Evolutionary conservation across 2,113 vertebrate species (phyloP), one percentile per base, ranked within the genome.

Genomic region (Harpagus bidentatus): DNA sequence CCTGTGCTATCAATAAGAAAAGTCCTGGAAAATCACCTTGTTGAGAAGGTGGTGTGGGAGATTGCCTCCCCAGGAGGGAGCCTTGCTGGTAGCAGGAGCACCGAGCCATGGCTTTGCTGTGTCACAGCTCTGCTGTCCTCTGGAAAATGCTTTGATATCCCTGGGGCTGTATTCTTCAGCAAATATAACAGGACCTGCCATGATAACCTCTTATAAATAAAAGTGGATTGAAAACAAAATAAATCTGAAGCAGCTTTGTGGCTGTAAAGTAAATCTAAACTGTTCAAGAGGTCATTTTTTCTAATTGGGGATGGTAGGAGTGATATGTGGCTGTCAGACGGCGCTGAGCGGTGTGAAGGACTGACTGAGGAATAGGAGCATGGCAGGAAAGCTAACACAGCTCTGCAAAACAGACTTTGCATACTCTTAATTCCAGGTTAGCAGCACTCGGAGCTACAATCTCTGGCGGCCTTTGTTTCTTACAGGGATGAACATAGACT

Each of bases 191-290:
- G 47, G 8, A 90, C 23, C 74, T 93, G 48, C 71, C 79, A 53
- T 83, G 71, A 52, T 74, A 88, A 70, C 66, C 36, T 56, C 85
- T 81, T 93, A 69, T 93, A 93, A 90, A 93, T 93, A 78, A 71
- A 66, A 91, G 29, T 42, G 25, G 7, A 58, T 93, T 72, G 78
- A 79, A 91, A 90, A 34, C n/a, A 62, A 85, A 91, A 93, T 92
- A 83, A 72, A 77, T 77, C 36, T 50, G 79, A 66, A 55, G 45
- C 0, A 0, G 7, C 20, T 82, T 72, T 73, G 22, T 86, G 71
- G 58, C 71, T 77, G 9, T 36, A 43, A 79, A 89, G 16, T 72
- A 74, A 59, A 89, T 65, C n/a, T 47, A 21, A 79, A 87, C 14
- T 34, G 40, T 17, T 79, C 47, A 31, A 87, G 61, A 79, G n/a